Evolutionary conservation across 1,140 invertebrate species (phyloP).

Genomic region (Cryptotermes secundus): DNA sequence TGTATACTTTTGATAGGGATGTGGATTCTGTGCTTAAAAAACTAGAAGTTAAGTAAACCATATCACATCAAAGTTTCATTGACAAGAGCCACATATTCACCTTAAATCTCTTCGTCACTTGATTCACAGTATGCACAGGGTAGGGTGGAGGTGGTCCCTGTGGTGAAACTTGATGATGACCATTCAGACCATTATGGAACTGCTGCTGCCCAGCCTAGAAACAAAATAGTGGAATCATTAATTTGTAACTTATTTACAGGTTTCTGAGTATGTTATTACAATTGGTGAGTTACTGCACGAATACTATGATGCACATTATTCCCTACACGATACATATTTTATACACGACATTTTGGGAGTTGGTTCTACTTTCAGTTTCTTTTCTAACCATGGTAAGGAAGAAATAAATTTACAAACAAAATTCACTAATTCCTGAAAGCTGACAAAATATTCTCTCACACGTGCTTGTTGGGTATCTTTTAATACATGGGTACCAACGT

Average conservation of each 20-base stretch:
- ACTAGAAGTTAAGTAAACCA: too few relatives aligned
- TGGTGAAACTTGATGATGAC: conserved; percentile 35
- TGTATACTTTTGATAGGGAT: too few relatives aligned
- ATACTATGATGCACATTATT: background rate
- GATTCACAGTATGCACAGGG: conserved; percentile 42
- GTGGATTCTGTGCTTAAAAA: too few relatives aligned
- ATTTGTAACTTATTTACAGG: background rate
- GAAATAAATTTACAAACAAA: too few relatives aligned
- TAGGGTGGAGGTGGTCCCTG: conserved; percentile 57
- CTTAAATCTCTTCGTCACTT: conserved; percentile 54
- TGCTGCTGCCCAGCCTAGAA: conserved; percentile 28
- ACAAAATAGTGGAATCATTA: background rate
- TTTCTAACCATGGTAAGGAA: too few relatives aligned
- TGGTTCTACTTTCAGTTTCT: background rate
- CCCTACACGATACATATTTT: background rate
- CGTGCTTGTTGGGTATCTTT: too few relatives aligned
- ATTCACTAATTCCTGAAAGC: too few relatives aligned
- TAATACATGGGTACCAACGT: too few relatives aligned
- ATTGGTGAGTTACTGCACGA: background rate
- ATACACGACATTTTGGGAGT: background rate
- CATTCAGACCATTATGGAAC: conserved; percentile 30
- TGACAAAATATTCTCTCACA: too few relatives aligned
- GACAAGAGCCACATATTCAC: too few relatives aligned
- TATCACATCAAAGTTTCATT: too few relatives aligned
- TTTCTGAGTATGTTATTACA: too few relatives aligned